Base-by-base conservation (phyloP, 2,113 vertebrate species). In the Neolamprologus fasciatus region DNA sequence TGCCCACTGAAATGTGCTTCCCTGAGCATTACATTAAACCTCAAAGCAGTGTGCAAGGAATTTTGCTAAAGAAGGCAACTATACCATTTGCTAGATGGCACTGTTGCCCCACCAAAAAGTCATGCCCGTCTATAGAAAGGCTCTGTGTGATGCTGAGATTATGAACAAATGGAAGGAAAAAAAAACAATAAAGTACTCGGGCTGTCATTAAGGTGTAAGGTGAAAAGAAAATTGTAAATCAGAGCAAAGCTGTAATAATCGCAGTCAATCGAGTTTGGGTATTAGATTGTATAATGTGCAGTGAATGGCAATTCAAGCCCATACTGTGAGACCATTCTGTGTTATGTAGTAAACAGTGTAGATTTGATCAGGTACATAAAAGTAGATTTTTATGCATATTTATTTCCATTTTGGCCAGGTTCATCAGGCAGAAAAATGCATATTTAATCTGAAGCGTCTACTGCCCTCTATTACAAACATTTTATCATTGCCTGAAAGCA, bases 51-150 rank as follows among this genome's bases (percentile, higher is more conserved):
- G 84, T 82, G 85, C 35, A 82, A 88, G 53, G 47, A 82, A 79
- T 84, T 26, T 13, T 53, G 35, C 58, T 19, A 45, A 45, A 55
- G 47, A 83, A 83, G 63, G 80, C 2, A 9, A 57, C 84, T 8
- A n/a, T 37, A 68, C 79, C 28, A 68, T 91, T 95, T 95, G 93
- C 96, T 96, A 97, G 96, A 96, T 96, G 96, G 96, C 96, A 96
- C 95, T 97, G 96, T 97, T 96, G 96, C 82, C 86, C 90, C 89
- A 95, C 83, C 37, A 42, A 63, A 92, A 50, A 80, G 28, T 14
- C 40, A 19, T 45, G n/a, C 12, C 53, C 6, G 10, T 11, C 16
- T 31, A 35, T 40, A 21, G 21, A 78, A 21, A 54, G 81, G 58
- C 78, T 89, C 23, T 54, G 31, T 84, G 78, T 42, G 84, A 55